phyloP scores from a whole-genome alignment of 2,113 vertebrate genomes.

The Peromyscus californicus region DNA sequence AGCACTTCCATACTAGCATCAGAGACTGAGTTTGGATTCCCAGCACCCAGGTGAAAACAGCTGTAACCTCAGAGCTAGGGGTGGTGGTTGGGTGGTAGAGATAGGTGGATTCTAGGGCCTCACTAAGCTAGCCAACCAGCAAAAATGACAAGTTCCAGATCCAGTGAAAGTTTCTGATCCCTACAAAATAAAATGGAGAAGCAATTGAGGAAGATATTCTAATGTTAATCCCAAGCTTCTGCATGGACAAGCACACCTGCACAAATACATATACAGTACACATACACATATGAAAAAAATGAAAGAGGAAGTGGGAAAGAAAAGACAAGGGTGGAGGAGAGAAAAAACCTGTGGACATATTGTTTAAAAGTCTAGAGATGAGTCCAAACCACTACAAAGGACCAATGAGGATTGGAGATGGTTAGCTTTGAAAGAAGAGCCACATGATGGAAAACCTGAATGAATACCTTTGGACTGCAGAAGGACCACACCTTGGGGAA shows the following conservation, averaged over 20 bases:
- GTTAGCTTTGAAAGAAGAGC: neutral
- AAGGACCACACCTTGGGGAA: no score
- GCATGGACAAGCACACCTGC: neutral
- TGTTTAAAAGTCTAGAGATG: neutral
- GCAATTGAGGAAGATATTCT: neutral
- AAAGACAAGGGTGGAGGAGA: neutral
- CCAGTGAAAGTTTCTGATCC: neutral
- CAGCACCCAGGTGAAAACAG: neutral
- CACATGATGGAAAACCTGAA: neutral
- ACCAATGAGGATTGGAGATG: fast-evolving
- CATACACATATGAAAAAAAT: neutral
- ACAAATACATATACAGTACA: neutral
- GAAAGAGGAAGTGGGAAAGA: neutral
- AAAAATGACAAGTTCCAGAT: neutral
- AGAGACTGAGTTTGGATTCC: neutral
- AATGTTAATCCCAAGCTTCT: neutral
- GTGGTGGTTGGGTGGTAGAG: no score
- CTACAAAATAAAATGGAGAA: neutral
- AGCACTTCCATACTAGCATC: neutral
- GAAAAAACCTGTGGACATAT: neutral
- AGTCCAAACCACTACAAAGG: neutral
- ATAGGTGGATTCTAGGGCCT: neutral
- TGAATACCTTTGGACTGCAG: neutral
- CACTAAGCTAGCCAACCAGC: neutral
- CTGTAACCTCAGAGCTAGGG: neutral